These are phyloP conservation scores for Limosa lapponica DNA, from an alignment of 2,797 vertebrate genomes.

Conservation along the genomic window DNA sequence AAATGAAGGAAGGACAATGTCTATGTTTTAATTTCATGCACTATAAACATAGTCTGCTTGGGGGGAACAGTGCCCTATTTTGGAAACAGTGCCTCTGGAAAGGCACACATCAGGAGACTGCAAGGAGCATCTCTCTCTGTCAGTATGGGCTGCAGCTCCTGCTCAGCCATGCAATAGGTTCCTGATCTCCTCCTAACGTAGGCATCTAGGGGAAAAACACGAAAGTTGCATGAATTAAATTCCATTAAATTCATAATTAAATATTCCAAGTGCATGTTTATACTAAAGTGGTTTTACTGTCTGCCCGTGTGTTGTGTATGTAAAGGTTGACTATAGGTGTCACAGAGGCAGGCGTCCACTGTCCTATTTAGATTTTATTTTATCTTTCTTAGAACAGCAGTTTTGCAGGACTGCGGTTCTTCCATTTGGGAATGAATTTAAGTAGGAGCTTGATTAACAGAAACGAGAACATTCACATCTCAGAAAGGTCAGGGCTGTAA, in stretches of 20 bases:
- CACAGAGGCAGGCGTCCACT: neutral
- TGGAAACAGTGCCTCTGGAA: neutral
- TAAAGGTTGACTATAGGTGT: neutral
- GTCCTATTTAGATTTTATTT: neutral
- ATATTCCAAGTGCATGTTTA: neutral
- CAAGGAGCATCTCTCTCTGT: neutral
- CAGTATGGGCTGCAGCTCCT: neutral
- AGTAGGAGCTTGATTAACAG: neutral
- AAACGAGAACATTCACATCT: neutral
- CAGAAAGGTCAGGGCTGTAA: neutral
- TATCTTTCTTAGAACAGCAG: neutral
- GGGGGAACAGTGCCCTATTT: neutral
- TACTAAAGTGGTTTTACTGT: neutral
- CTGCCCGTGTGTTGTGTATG: accelerated
- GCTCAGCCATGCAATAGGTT: neutral
- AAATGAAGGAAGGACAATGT: neutral
- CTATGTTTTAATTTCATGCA: neutral
- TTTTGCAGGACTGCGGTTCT: neutral
- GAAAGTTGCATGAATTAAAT: neutral
- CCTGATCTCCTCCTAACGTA: neutral
- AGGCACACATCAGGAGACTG: neutral
- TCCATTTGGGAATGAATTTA: neutral
- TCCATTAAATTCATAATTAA: too few relatives aligned
- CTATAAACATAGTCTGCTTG: neutral
- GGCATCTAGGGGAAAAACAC: neutral